These are phyloP conservation scores for Clytia hemisphaerica DNA, from an alignment of 30 jellyfish, hydroid and myxozoan species.

Conservation along the genomic window DNA sequence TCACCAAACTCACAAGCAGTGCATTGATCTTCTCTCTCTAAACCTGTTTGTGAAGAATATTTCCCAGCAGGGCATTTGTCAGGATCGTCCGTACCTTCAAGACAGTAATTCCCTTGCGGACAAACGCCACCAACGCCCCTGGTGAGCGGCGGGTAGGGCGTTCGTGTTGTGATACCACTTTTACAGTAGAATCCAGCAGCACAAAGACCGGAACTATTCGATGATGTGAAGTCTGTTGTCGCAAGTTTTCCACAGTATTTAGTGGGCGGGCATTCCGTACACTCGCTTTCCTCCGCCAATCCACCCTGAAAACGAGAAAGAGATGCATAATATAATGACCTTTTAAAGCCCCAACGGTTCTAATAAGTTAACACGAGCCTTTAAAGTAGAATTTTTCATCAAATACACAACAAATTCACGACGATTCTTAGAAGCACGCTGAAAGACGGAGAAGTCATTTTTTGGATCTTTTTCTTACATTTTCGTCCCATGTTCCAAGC, in stretches of 20 bases:
- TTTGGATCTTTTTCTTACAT: too few relatives aligned
- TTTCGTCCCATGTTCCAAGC: constrained; percentile 82
- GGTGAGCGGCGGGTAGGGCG: constrained; percentile 62
- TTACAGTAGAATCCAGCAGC: constrained; percentile 89
- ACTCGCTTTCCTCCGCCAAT: constrained; percentile 48
- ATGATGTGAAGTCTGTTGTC: constrained; percentile 57
- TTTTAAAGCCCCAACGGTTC: neutral
- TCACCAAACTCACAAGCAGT: constrained; percentile 73
- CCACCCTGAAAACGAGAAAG: constrained; percentile 59
- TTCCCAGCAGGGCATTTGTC: constrained; percentile 77
- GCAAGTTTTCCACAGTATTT: constrained; percentile 59
- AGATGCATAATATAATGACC: neutral
- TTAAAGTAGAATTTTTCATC: neutral
- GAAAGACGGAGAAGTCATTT: too few relatives aligned
- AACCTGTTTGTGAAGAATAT: constrained; percentile 40
- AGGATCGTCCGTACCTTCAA: constrained; percentile 85
- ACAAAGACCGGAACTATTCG: constrained; percentile 75
- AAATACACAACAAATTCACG: too few relatives aligned
- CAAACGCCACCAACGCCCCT: constrained; percentile 93
- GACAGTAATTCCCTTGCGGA: constrained; percentile 89
- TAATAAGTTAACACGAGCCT: neutral
- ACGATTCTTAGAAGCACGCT: too few relatives aligned
- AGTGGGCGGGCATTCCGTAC: constrained; percentile 86
- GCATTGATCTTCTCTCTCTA: constrained; percentile 64
- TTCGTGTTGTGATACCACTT: constrained; percentile 49